These are phyloP conservation scores for Parapsyche elsis DNA, from an alignment of 1,140 invertebrate species.

Conservation along the genomic window DNA sequence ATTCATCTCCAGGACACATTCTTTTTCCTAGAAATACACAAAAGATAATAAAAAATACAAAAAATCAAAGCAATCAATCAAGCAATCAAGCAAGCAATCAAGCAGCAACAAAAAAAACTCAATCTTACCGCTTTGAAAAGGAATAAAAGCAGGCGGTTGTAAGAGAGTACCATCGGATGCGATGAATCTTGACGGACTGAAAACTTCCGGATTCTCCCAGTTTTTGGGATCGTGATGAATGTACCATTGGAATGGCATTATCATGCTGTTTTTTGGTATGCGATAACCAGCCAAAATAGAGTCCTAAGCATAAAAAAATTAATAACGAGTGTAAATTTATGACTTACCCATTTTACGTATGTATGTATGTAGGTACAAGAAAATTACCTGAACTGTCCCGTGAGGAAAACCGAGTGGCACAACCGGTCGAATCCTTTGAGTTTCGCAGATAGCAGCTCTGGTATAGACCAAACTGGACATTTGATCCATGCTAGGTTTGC, in stretches of 20 bases:
- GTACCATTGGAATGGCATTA: conserved; percentile 83
- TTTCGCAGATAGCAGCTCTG: conserved; percentile 78
- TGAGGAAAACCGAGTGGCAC: conserved; percentile 87
- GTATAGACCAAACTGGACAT: conserved; percentile 66
- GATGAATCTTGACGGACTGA: conserved; percentile 80
- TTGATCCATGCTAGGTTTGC: conserved; percentile 64
- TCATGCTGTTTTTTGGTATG: conserved; percentile 72
- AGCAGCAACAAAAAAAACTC: not conserved
- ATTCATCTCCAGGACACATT: conserved; percentile 87
- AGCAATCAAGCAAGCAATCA: not conserved
- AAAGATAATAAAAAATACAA: conserved; percentile 8
- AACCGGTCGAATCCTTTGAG: conserved; percentile 80
- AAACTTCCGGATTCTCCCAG: conserved; percentile 80
- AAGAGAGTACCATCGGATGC: conserved; percentile 71
- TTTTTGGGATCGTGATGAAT: conserved; percentile 80
- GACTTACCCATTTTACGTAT: not conserved
- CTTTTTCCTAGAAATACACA: conserved; percentile 75
- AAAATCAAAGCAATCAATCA: not conserved
- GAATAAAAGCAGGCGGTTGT: conserved; percentile 79
- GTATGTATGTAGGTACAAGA: not conserved
- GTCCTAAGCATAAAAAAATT: conserved; percentile 67
- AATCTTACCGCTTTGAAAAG: conserved; percentile 87
- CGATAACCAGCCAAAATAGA: conserved; percentile 70
- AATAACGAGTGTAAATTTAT: not conserved
- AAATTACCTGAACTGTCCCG: conserved; percentile 72